phyloP scores from a whole-genome alignment of 1,140 invertebrate species.

The Drosophila pectinifera region DNA sequence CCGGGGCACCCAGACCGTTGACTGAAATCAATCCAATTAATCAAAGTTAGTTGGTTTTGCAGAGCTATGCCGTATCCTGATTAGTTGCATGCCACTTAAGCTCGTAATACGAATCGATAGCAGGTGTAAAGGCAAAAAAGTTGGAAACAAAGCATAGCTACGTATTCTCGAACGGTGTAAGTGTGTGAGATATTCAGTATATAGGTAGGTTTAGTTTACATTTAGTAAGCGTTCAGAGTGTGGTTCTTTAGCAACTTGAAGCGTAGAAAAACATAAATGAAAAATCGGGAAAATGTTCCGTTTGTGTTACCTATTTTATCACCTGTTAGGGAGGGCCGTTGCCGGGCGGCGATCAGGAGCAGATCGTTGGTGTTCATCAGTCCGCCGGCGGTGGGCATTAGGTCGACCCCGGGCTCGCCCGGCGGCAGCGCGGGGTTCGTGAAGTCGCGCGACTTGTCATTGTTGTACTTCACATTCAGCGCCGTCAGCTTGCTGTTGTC shows the following conservation, averaged over 20 bases:
- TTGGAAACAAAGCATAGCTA: slow-evolving; percentile 40
- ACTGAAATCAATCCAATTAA: slow-evolving; percentile 57
- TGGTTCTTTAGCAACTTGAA: slow-evolving; percentile 30
- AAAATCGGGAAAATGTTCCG: slow-evolving; percentile 74
- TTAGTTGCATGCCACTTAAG: slow-evolving; percentile 67
- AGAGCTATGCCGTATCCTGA: neutral
- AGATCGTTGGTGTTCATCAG: slow-evolving; percentile 87
- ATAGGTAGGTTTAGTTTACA: neutral
- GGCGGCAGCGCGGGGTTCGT: slow-evolving; percentile 98
- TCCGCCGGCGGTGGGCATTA: slow-evolving; percentile 87
- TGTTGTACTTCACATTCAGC: slow-evolving; percentile 99
- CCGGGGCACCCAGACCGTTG: slow-evolving; percentile 88
- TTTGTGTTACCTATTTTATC: slow-evolving; percentile 85
- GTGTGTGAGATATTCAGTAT: neutral
- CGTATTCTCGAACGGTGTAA: neutral
- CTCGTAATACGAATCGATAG: slow-evolving; percentile 72
- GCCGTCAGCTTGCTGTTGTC: slow-evolving; percentile 99
- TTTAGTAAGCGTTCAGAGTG: slow-evolving; percentile 1
- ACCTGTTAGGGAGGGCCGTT: slow-evolving; percentile 87
- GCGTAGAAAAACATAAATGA: slow-evolving; percentile 56
- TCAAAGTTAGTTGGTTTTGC: slow-evolving; percentile 10
- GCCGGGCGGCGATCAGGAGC: slow-evolving; percentile 89
- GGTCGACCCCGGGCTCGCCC: slow-evolving; percentile 92
- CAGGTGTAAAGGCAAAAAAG: slow-evolving; percentile 63
- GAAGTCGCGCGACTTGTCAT: slow-evolving; percentile 99